These are phyloP conservation scores for Pandion haliaetus DNA, from an alignment of 2,113 vertebrate species.

Conservation along the genomic window DNA sequence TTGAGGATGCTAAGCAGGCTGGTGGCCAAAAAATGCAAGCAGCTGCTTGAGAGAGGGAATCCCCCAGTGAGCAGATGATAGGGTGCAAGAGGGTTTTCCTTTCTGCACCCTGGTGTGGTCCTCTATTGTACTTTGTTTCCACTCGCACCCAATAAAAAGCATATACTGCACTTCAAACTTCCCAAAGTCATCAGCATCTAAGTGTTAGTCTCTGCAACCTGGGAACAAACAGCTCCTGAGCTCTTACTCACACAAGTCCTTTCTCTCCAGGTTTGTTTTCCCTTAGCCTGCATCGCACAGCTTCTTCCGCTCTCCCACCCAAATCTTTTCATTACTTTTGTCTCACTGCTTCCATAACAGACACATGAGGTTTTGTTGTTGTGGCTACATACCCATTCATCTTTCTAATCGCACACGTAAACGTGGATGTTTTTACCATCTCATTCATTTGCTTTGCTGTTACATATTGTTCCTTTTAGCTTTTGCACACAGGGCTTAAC, in stretches of 20 bases:
- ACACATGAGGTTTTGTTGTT: not conserved
- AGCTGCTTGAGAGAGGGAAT: slow-evolving; percentile 65
- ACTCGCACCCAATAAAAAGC: not conserved
- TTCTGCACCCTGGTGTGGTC: not conserved
- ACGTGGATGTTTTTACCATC: not conserved
- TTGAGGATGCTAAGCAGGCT: slow-evolving; percentile 3
- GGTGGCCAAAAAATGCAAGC: slow-evolving; percentile 44
- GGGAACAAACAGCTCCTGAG: not conserved
- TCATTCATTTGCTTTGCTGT: not conserved
- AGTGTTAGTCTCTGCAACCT: not conserved
- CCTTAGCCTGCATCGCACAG: not conserved
- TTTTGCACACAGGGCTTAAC: not conserved
- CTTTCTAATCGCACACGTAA: not conserved
- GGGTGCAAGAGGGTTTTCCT: not conserved
- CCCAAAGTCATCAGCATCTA: slow-evolving; percentile 20
- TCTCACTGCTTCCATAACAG: not conserved
- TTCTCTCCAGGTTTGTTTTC: not conserved
- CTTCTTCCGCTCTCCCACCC: not conserved
- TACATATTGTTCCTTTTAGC: not conserved
- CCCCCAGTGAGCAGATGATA: slow-evolving; percentile 11
- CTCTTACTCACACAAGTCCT: not conserved
- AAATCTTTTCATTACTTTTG: not conserved
- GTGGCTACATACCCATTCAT: not conserved
- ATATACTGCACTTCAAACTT: not conserved
- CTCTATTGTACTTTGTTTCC: not conserved